These are phyloP conservation scores for Drosophila austrosaltans DNA, from an alignment of 2,888 invertebrate genomes.

Conservation along the genomic window DNA sequence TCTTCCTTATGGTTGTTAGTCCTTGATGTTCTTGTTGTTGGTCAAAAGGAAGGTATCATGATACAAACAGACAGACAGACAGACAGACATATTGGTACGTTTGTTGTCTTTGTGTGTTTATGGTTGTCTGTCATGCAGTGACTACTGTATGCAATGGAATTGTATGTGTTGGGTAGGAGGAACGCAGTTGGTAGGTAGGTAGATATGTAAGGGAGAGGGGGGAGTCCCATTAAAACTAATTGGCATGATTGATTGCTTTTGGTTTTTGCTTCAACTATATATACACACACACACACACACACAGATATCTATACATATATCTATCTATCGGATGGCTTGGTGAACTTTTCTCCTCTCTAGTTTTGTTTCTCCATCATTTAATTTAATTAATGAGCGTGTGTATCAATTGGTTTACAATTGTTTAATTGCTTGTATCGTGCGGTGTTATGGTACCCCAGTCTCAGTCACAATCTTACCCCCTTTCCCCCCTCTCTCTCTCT, in stretches of 20 bases:
- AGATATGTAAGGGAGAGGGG: background rate
- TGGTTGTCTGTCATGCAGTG: background rate
- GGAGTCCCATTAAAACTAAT: slow-evolving; percentile 65
- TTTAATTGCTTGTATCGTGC: slow-evolving; percentile 71
- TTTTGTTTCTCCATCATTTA: slow-evolving; percentile 67
- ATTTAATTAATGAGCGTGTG: slow-evolving; percentile 70
- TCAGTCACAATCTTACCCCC: no score
- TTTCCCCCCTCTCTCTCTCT: background rate
- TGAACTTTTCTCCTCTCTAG: slow-evolving; percentile 48
- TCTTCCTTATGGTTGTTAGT: slow-evolving; percentile 4
- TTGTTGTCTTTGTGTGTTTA: background rate
- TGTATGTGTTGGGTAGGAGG: background rate
- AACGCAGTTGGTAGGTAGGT: no score
- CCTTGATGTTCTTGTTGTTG: background rate
- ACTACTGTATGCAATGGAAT: slow-evolving; percentile 10
- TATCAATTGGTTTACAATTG: slow-evolving; percentile 71
- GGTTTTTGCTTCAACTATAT: background rate
- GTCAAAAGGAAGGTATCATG: background rate
- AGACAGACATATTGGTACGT: background rate
- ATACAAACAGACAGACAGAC: no score
- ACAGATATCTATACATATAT: no score
- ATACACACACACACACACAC: background rate
- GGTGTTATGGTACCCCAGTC: slow-evolving; percentile 50
- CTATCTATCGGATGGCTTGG: background rate
- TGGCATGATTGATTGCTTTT: slow-evolving; percentile 66